Evolutionary conservation across 35 echinoderm and acorn worm species (phyloP).

Genomic region (Diadema setosum): DNA sequence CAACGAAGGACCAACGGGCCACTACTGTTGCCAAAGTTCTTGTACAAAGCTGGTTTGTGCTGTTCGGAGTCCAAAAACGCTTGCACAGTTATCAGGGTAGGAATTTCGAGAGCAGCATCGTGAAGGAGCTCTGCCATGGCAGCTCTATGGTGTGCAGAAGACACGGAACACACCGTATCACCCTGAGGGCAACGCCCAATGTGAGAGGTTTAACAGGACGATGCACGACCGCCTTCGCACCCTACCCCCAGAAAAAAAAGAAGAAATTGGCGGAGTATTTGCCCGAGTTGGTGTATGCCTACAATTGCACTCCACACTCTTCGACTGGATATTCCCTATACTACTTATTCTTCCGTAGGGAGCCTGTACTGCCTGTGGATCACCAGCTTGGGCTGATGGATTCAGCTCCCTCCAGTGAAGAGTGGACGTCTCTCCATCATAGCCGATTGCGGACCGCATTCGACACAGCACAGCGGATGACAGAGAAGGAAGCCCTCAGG

Average conservation of each 20-base stretch:
- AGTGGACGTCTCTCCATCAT: too few species aligned
- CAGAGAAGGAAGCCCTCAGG: too few species aligned
- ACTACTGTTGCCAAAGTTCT: constrained; percentile 33
- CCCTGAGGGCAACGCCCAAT: constrained; percentile 57
- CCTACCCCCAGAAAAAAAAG: constrained; percentile 13
- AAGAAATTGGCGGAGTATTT: constrained; percentile 49
- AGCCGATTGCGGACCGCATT: too few species aligned
- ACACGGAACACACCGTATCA: constrained; percentile 46
- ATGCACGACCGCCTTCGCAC: constrained; percentile 41
- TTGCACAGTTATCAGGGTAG: constrained; percentile 72
- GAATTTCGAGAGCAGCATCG: constrained; percentile 55
- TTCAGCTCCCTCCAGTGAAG: too few species aligned
- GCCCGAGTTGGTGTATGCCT: constrained; percentile 30
- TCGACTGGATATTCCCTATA: not conserved
- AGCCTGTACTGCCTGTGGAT: too few species aligned
- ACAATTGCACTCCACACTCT: not conserved
- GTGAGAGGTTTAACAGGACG: constrained; percentile 60
- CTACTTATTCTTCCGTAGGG: not conserved
- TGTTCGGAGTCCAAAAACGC: constrained; percentile 44
- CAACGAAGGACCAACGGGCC: constrained; percentile 48
- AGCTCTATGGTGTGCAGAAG: constrained; percentile 51
- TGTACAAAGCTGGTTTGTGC: constrained; percentile 41
- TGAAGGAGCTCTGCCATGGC: constrained; percentile 35
- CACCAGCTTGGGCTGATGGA: too few species aligned
- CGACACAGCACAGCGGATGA: too few species aligned